Percentiles rank a stretch among this genome's conserved stretches.
phyloP scores from a whole-genome alignment of 2,888 invertebrate genomes.

The Apomyelois bistriatella region DNA sequence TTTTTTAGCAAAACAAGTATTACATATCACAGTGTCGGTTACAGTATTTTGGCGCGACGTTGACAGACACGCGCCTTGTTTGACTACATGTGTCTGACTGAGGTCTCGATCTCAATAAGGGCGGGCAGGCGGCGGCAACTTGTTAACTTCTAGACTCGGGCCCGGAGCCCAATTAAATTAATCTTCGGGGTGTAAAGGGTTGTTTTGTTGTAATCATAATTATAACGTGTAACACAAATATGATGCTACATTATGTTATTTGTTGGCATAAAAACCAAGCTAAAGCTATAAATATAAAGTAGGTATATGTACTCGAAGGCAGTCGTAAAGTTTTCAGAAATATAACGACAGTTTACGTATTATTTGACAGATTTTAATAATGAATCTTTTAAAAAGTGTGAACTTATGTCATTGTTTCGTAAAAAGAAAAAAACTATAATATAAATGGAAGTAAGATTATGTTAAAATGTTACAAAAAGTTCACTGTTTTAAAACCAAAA shows the following conservation, averaged over 20 bases:
- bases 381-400: no score
- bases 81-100: conserved; percentile 40
- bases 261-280: not conserved
- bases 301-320: no score
- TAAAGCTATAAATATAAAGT: no score
- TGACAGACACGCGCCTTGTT: conserved; percentile 28
- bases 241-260: not conserved
- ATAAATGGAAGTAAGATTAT: no score
- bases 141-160: conserved; percentile 10
- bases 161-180: conserved; percentile 8
- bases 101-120: conserved; percentile 15
- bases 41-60: not conserved
- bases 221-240: not conserved
- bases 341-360: no score
- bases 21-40: not conserved
- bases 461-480: no score
- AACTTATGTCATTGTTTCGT: no score
- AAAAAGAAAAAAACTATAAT: no score
- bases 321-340: no score
- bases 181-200: not conserved
- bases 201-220: not conserved
- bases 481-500: no score
- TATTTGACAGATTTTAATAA: no score
- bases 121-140: conserved; percentile 6
- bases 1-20: not conserved